These are phyloP conservation scores for Porites rus DNA, from an alignment of 92 coral and sea anemone species.

Conservation along the genomic window DNA sequence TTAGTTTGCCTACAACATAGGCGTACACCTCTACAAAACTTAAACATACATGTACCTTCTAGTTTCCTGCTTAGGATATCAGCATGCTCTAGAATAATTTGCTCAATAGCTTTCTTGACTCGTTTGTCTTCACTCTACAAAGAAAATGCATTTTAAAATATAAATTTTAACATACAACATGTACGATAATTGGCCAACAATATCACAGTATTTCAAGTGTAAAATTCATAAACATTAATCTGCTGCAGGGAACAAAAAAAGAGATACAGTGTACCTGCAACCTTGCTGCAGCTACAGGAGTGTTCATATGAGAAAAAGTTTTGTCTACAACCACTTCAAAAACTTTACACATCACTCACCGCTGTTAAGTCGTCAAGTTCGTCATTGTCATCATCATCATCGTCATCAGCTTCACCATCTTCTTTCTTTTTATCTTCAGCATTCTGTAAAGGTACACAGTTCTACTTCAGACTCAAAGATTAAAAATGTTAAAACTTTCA, in stretches of 20 bases:
- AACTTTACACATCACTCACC: constrained; percentile 46
- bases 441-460: background rate
- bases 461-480: too few species aligned
- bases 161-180: background rate
- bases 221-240: too few species aligned
- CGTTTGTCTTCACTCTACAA: constrained; percentile 24
- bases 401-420: constrained; percentile 82
- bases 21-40: too few species aligned
- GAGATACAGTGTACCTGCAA: too few species aligned
- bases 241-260: too few species aligned
- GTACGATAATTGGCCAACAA: background rate
- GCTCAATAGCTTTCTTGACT: constrained; percentile 48
- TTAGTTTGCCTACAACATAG: too few species aligned
- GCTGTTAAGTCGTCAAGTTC: constrained; percentile 87
- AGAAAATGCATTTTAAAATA: background rate
- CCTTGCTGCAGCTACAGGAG: too few species aligned
- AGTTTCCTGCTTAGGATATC: constrained; percentile 37
- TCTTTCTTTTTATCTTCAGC: constrained; percentile 64
- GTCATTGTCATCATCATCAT: constrained; percentile 84
- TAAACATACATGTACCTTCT: constrained; percentile 6
- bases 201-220: too few species aligned
- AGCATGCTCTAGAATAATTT: constrained; percentile 33
- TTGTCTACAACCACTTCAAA: too few species aligned
- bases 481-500: background rate
- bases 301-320: too few species aligned